phyloP scores from a whole-genome alignment of 2,888 invertebrate species.

The Yponomeuta cagnagella region DNA sequence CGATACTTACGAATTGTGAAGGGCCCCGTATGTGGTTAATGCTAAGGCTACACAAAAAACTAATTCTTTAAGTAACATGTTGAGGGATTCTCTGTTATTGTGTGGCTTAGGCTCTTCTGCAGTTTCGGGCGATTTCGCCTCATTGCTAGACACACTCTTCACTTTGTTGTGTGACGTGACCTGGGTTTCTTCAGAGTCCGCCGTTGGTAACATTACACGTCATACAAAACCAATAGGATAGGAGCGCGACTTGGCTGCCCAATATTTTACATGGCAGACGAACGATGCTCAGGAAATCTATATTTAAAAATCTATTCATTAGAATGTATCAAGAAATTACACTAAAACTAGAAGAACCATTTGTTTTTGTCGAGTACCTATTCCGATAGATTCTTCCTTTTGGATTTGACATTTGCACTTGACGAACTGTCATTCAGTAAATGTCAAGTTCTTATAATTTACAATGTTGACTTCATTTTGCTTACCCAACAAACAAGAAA shows the following conservation, averaged over 20 bases:
- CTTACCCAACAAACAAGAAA: background rate
- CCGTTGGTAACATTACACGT: slow-evolving; percentile 76
- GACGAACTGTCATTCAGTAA: background rate
- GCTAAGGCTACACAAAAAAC: slow-evolving; percentile 78
- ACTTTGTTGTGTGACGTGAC: slow-evolving; percentile 60
- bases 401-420: background rate
- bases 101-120: slow-evolving; percentile 48
- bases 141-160: slow-evolving; percentile 54
- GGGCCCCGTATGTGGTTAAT: slow-evolving; percentile 81
- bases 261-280: slow-evolving; percentile 42
- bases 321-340: background rate
- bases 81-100: slow-evolving; percentile 54
- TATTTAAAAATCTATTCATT: background rate
- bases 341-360: background rate
- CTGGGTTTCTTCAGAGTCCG: slow-evolving; percentile 64
- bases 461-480: background rate
- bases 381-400: background rate
- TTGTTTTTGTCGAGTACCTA: background rate
- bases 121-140: slow-evolving; percentile 43
- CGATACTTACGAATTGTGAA: slow-evolving; percentile 81
- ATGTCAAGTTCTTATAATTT: background rate
- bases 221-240: slow-evolving; percentile 31
- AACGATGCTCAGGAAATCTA: background rate
- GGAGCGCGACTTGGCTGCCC: slow-evolving; percentile 34
- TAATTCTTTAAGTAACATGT: slow-evolving; percentile 79